A percentile compares a stretch with the other conserved stretches of the same genome.
phyloP scores from a whole-genome alignment of 2,888 invertebrate species.

The Acleris cristana region DNA sequence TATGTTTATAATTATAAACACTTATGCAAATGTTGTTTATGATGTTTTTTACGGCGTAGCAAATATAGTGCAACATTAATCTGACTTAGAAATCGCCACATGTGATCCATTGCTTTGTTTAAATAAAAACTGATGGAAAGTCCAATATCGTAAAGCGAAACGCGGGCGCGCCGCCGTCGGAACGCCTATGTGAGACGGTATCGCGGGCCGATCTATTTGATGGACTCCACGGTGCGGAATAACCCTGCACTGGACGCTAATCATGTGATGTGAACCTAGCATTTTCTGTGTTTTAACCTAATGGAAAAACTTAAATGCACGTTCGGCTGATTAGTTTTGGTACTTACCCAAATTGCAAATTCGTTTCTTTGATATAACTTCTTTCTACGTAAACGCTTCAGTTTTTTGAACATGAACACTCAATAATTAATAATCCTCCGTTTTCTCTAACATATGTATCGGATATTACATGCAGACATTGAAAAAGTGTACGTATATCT shows the following conservation, averaged over 20 bases:
- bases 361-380: constrained; percentile 1
- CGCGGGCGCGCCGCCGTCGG: constrained; percentile 50
- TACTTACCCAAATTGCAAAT: constrained; percentile 16
- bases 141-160: constrained; percentile 78
- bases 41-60: no score
- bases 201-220: constrained; percentile 78
- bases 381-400: no score
- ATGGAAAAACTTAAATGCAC: constrained; percentile 45
- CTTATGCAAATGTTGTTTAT: no score
- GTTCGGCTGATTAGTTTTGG: constrained; percentile 23
- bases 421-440: no score
- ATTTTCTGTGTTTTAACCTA: constrained; percentile 52
- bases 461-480: not conserved
- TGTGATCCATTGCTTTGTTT: constrained; percentile 46
- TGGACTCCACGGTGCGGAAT: constrained; percentile 64
- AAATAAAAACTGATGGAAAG: constrained; percentile 68
- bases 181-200: constrained; percentile 69
- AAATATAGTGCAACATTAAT: no score
- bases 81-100: no score
- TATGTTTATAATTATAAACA: no score
- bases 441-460: no score
- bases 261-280: constrained; percentile 64
- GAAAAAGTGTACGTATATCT: constrained; percentile 14
- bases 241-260: constrained; percentile 62
- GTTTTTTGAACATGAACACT: no score